Percentiles rank a stretch among this genome's conserved stretches.
Conservation (phyloP, 2,888 invertebrate genomes). For the Leptinotarsa juncta region DNA sequence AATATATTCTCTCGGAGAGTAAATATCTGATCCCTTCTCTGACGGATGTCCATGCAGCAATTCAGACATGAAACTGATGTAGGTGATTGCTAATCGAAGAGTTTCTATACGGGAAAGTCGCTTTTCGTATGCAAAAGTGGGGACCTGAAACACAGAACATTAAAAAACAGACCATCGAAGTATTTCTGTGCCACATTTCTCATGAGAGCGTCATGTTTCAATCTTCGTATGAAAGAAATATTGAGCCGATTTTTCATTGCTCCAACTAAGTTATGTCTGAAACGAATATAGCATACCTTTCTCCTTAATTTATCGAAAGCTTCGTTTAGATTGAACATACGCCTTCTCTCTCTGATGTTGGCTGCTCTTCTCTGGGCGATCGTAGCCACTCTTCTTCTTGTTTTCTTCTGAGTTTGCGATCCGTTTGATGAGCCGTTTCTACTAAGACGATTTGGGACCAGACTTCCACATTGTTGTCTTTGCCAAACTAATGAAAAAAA, state of each 20-base stretch:
- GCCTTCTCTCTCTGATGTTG: conserved; percentile 90
- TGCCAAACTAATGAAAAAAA: conserved; percentile 66
- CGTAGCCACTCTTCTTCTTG: conserved; percentile 88
- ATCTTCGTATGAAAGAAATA: no score
- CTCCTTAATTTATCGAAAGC: conserved; percentile 93
- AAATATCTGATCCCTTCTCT: conserved; percentile 61
- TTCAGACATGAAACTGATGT: conserved; percentile 97
- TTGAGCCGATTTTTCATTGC: neutral
- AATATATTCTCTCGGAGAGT: conserved; percentile 65
- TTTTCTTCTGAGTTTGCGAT: conserved; percentile 75
- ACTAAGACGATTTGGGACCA: conserved; percentile 62
- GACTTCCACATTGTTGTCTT: conserved; percentile 69
- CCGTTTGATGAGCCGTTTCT: conserved; percentile 57
- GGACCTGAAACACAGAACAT: conserved; percentile 71
- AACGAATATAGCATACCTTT: conserved; percentile 70
- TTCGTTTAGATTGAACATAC: conserved; percentile 97
- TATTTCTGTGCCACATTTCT: no score
- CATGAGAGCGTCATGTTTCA: no score
- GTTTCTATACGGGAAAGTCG: conserved; percentile 95
- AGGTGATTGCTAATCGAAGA: conserved; percentile 91
- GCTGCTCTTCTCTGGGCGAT: conserved; percentile 92
- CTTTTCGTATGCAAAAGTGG: conserved; percentile 97
- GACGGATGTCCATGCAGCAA: conserved; percentile 74
- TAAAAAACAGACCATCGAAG: neutral
- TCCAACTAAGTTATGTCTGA: neutral